These are phyloP conservation scores for Actinia tenebrosa DNA, from an alignment of 64 coral and sea anemone genomes.

Conservation along the genomic window DNA sequence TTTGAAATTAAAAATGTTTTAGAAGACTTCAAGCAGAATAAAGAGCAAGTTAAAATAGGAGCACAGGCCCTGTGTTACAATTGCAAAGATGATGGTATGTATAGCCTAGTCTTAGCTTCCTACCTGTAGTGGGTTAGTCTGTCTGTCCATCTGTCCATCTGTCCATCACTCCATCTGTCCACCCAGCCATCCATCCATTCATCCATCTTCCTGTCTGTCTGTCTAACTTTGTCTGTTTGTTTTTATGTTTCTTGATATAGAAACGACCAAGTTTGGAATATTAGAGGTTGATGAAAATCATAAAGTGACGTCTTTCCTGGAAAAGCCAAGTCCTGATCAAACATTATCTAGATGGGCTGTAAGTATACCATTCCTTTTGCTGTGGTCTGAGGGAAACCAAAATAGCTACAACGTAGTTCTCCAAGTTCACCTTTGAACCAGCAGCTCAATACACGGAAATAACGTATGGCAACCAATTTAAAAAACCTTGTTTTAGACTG, in stretches of 20 bases:
- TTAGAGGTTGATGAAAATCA: slow-evolving; percentile 29
- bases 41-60: neutral
- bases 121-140: neutral
- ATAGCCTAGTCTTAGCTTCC: neutral
- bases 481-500: too few relatives aligned
- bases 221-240: neutral
- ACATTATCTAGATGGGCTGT: slow-evolving; percentile 43
- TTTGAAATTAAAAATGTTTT: slow-evolving; percentile 21
- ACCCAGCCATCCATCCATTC: neutral
- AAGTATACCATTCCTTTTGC: slow-evolving; percentile 24
- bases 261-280: slow-evolving; percentile 36
- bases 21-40: slow-evolving; percentile 8
- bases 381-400: neutral
- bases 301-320: slow-evolving; percentile 27
- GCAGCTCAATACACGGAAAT: too few relatives aligned
- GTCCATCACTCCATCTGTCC: neutral
- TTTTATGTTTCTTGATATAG: neutral
- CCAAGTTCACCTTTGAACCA: too few relatives aligned
- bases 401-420: too few relatives aligned
- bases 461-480: too few relatives aligned
- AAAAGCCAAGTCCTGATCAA: slow-evolving; percentile 25
- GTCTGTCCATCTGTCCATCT: too few relatives aligned
- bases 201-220: too few relatives aligned
- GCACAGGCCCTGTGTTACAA: slow-evolving; percentile 25
- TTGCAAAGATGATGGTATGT: slow-evolving; percentile 22